Evolutionary conservation across 1,140 invertebrate species (phyloP).

Genomic region (Meteorus sp.): DNA sequence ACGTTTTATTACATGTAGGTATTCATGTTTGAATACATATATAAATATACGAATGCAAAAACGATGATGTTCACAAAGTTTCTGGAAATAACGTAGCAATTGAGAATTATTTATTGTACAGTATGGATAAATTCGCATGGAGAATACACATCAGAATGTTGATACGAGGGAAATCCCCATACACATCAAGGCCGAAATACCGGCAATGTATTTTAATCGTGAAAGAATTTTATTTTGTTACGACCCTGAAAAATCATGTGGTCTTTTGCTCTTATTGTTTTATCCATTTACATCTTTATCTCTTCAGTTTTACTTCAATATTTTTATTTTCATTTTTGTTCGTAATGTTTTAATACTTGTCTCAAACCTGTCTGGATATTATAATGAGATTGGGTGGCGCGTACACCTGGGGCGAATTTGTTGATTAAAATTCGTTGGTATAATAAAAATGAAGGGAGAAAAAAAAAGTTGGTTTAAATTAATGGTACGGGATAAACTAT

Average conservation of each 20-base stretch:
- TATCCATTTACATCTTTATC: too few species aligned
- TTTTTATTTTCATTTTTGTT: constrained; percentile 1
- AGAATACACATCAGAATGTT: constrained; percentile 9
- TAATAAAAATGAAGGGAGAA: background rate
- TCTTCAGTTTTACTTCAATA: too few species aligned
- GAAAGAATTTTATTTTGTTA: constrained; percentile 4
- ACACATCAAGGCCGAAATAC: constrained; percentile 3
- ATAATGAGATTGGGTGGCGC: background rate
- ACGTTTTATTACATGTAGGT: too few species aligned
- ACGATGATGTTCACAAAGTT: too few species aligned
- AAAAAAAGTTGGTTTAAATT: background rate
- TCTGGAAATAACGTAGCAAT: background rate
- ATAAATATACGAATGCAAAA: too few species aligned
- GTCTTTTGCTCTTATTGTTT: background rate
- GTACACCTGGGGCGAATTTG: background rate
- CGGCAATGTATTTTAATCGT: background rate
- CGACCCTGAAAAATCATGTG: constrained; percentile 10
- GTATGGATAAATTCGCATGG: background rate
- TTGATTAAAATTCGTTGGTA: background rate
- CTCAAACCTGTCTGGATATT: background rate
- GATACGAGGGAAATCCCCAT: constrained; percentile 8
- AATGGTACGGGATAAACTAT: background rate
- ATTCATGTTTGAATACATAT: too few species aligned
- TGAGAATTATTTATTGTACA: constrained; percentile 1
- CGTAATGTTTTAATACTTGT: background rate